A percentile compares a stretch with the other conserved stretches of the same genome.
phyloP scores from a whole-genome alignment of 2,797 vertebrate genomes.

The Semotilus atromaculatus region DNA sequence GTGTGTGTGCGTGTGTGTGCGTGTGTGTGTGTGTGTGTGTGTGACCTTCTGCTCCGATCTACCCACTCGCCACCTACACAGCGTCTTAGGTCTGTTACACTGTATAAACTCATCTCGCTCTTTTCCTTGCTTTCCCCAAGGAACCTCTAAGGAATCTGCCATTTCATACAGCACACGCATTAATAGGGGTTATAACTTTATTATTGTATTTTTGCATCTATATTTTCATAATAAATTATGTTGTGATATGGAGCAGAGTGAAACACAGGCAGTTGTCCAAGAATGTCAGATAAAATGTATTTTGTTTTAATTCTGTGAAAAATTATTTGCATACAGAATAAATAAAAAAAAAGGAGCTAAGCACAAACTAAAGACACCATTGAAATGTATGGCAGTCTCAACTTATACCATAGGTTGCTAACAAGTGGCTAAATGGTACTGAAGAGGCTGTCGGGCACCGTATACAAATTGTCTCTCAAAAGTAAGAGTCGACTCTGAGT shows the following conservation, averaged over 20 bases:
- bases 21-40: neutral
- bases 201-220: neutral
- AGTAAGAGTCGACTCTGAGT: no score
- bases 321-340: neutral
- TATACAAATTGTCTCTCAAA: no score
- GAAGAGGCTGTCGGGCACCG: no score
- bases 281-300: neutral
- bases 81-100: slow-evolving; percentile 51
- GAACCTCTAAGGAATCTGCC: neutral
- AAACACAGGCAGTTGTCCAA: neutral
- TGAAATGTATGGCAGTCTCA: neutral
- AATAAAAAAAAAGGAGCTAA: neutral
- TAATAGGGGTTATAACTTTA: neutral
- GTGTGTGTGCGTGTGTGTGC: neutral
- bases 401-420: neutral
- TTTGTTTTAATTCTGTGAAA: neutral
- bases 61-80: slow-evolving; percentile 71
- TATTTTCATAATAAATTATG: neutral
- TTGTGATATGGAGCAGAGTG: neutral
- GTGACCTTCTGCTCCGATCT: slow-evolving; percentile 65
- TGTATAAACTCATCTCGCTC: slow-evolving; percentile 15
- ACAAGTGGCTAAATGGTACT: no score
- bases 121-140: slow-evolving; percentile 23
- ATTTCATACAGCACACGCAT: neutral
- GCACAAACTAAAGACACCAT: neutral